A percentile compares a stretch with the other conserved stretches of the same genome.
These are phyloP conservation scores for Drosophila azteca DNA, from an alignment of 1,140 invertebrate species.

Conservation along the genomic window DNA sequence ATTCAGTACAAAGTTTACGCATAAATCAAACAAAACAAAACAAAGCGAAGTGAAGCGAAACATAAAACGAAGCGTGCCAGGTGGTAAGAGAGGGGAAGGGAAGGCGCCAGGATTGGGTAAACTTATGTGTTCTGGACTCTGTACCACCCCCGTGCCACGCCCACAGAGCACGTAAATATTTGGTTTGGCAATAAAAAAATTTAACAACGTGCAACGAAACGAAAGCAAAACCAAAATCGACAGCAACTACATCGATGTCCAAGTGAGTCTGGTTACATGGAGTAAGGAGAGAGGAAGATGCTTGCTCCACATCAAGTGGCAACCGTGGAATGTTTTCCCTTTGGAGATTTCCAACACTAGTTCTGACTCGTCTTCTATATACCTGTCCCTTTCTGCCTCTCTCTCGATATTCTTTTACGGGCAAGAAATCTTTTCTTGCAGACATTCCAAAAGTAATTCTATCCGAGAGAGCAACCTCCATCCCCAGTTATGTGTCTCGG, in stretches of 20 bases:
- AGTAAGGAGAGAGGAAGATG: no score
- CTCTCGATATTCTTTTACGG: no score
- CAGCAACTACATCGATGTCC: conserved; percentile 43
- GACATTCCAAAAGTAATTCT: no score
- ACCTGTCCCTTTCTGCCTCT: no score
- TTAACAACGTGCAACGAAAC: conserved; percentile 55
- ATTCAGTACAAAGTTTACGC: conserved; percentile 57
- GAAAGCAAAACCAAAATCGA: conserved; percentile 34
- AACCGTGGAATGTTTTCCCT: no score
- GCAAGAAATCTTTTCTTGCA: no score
- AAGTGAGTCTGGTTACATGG: neutral
- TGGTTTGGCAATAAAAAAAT: conserved; percentile 68
- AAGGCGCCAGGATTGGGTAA: neutral
- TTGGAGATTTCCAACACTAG: no score
- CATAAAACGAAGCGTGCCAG: conserved; percentile 18
- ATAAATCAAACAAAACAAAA: conserved; percentile 69
- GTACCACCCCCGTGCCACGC: neutral
- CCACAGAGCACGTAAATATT: conserved; percentile 63
- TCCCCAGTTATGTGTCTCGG: no score
- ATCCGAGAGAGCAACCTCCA: no score
- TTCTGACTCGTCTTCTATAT: no score
- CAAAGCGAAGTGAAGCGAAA: conserved; percentile 19
- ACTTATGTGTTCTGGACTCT: conserved; percentile 2
- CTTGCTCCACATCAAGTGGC: no score
- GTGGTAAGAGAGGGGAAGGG: neutral